A percentile compares a stretch with the other conserved stretches of the same genome.
Evolutionary conservation across 2,888 invertebrate species (phyloP).

Genomic region (Prosapia bicincta): DNA sequence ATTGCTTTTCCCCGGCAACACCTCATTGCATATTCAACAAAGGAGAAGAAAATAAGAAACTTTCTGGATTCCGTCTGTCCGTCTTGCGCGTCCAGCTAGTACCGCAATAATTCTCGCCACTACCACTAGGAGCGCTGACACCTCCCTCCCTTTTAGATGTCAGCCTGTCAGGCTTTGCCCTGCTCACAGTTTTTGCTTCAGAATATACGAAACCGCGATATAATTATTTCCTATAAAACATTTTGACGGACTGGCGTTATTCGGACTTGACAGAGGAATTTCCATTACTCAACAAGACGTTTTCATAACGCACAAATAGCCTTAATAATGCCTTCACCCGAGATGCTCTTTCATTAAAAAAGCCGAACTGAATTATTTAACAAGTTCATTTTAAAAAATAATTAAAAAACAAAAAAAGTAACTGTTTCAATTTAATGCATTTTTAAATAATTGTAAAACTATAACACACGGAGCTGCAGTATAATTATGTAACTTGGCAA

Average conservation of each 20-base stretch:
- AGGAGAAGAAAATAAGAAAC: neutral
- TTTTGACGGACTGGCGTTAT: neutral
- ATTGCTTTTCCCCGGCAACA: neutral
- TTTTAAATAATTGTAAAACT: too few relatives aligned
- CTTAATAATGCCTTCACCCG: neutral
- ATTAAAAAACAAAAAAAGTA: too few relatives aligned
- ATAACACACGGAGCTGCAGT: too few relatives aligned
- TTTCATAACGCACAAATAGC: neutral
- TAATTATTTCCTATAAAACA: neutral
- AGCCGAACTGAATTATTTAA: too few relatives aligned
- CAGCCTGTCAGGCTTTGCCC: neutral
- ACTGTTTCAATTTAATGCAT: too few relatives aligned
- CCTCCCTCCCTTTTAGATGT: neutral
- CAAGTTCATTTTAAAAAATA: too few relatives aligned
- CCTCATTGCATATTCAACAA: constrained; percentile 2
- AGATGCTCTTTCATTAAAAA: neutral
- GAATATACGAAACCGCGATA: neutral
- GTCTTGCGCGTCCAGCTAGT: neutral
- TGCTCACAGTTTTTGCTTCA: neutral
- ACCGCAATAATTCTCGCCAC: neutral
- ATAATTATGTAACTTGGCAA: too few relatives aligned
- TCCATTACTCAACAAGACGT: neutral
- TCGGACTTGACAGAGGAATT: neutral
- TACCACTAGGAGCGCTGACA: neutral
- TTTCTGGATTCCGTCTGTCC: neutral